Conservation (phyloP, 2,888 invertebrate genomes). For the Ditylenchus weischeri region DNA sequence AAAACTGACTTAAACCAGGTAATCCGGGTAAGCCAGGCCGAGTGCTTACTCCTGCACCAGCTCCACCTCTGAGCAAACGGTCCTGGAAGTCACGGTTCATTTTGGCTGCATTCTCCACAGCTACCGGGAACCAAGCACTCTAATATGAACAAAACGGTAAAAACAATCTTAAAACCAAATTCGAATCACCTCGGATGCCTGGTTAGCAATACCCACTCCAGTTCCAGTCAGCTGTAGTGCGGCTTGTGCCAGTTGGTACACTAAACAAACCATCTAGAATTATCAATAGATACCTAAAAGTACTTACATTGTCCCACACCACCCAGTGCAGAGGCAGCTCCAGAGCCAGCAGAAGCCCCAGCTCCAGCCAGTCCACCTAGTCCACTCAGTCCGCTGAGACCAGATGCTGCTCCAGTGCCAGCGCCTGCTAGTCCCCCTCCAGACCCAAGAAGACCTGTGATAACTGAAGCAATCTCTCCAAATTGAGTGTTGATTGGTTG, state of each 20-base stretch:
- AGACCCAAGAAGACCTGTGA: conserved; percentile 41
- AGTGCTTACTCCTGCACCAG: conserved; percentile 14
- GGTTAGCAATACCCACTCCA: conserved; percentile 54
- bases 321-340: conserved; percentile 38
- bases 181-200: conserved; percentile 44
- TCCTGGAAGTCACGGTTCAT: conserved; percentile 39
- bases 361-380: conserved; percentile 18
- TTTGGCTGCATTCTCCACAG: conserved; percentile 41
- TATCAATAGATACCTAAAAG: not conserved
- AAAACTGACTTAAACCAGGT: not conserved
- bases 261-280: conserved; percentile 33
- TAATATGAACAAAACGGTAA: conserved; percentile 9
- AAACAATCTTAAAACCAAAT: not conserved
- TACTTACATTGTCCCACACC: conserved; percentile 45
- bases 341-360: conserved; percentile 42
- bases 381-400: conserved; percentile 34
- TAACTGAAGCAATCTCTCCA: conserved; percentile 52
- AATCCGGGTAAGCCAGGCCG: not conserved
- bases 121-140: conserved; percentile 52
- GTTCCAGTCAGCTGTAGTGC: conserved; percentile 53
- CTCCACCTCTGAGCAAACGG: conserved; percentile 28
- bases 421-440: conserved; percentile 38
- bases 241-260: conserved; percentile 54
- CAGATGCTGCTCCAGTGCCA: conserved; percentile 34
- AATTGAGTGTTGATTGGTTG: conserved; percentile 40